These are phyloP conservation scores for Calyptommatus sinebrachiatus DNA, from an alignment of 2,113 vertebrate genomes.

Conservation along the genomic window DNA sequence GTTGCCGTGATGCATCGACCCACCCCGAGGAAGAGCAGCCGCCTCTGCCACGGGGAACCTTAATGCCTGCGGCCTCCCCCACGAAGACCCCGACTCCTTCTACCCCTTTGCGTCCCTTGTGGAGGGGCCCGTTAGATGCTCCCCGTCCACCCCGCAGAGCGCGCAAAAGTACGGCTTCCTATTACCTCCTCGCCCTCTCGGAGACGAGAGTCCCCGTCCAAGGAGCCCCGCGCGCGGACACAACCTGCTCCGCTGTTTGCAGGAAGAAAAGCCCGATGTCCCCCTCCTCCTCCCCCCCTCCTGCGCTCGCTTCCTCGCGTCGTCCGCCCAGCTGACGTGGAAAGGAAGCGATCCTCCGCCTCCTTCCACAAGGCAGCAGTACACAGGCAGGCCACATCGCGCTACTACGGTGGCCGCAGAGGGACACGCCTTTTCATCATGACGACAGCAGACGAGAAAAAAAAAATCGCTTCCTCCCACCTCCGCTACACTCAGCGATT, in stretches of 20 bases:
- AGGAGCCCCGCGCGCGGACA: neutral
- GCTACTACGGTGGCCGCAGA: slow-evolving; percentile 59
- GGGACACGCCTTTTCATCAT: slow-evolving; percentile 44
- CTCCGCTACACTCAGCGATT: no score
- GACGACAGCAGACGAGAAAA: rapidly evolving
- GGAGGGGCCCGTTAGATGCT: no score
- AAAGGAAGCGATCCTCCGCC: slow-evolving; percentile 9
- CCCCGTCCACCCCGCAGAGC: neutral
- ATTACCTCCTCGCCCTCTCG: neutral
- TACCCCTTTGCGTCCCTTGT: no score
- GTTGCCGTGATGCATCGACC: no score
- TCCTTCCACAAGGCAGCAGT: neutral
- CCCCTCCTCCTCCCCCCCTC: neutral
- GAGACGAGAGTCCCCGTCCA: neutral
- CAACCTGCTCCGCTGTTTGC: neutral
- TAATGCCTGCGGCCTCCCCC: no score
- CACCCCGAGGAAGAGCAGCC: no score
- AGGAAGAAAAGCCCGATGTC: neutral
- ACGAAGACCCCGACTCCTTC: no score
- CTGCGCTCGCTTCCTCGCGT: neutral
- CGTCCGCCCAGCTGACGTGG: slow-evolving; percentile 73
- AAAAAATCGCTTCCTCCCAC: rapidly evolving
- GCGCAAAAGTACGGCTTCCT: no score
- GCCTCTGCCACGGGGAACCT: no score
- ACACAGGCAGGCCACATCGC: slow-evolving; percentile 49